Evolutionary conservation across 2,888 invertebrate genomes (phyloP), one percentile per base, ranked within the genome.

Genomic region (Drosophila histrio): DNA sequence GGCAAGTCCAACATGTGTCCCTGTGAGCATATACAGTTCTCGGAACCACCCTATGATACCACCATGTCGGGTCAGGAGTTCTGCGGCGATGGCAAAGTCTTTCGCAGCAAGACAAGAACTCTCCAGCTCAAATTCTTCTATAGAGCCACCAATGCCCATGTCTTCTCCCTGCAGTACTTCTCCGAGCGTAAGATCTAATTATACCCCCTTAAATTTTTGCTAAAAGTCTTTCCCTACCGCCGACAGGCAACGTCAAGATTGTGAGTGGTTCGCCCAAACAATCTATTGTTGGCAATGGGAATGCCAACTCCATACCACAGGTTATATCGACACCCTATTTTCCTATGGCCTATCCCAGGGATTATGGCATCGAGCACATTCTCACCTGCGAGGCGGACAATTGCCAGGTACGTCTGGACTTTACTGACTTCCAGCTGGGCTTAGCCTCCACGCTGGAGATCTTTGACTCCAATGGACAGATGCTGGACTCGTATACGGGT

Each of bases 371-470:
- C 57, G 95, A 95, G 84, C 94, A 95, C 79, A 92, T 94, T 22
- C 92, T 95, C 13, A 93, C 93, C 28, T 95, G 95, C 77, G 92
- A 93, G 28, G 91, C 90, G 44, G 92, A 93, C 43, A 92, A 92
- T 26, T 95, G 95, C 78, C 92, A 93, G 44, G 93, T 95, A 24
- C 93, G 93, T 52, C 88, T 95, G 41, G 92, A 94, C 62, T 95
- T 95, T 83, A 94, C 94, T 1, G 95, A 95, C 89, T 95, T 95
- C 87, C 94, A 94, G 78, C 89, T 95, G 67, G 94, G 94, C 0
- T 90, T 93, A 8, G 93, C 94, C 13, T 95, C 95, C 0, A 93
- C 95, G 22, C 93, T 95, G 84, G 95, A 95, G 93, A 94, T 95
- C 85, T 95, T 94, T 78, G 95, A 95, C 88, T 94, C 93, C 91